Evolutionary conservation across 2,888 invertebrate species (phyloP).

Genomic region (Rotaria sp.): DNA sequence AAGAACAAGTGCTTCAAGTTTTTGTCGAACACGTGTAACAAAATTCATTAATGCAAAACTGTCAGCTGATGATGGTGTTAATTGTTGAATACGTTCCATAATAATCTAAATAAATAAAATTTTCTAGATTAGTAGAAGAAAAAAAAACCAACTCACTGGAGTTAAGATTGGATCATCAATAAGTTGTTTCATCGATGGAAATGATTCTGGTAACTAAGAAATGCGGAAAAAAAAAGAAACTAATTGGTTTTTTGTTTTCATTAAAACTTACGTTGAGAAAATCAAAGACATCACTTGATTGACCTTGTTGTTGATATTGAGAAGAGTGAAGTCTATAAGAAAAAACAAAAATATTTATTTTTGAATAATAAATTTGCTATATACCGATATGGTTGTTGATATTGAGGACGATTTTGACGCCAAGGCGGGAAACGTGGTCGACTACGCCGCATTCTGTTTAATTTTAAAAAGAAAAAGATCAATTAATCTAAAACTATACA

Average conservation of each 20-base stretch:
- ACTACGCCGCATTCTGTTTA: neutral
- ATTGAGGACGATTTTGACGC: neutral
- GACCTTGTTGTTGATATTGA: neutral
- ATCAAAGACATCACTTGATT: conserved; percentile 24
- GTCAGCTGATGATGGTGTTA: conserved; percentile 80
- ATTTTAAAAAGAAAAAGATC: neutral
- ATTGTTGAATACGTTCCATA: conserved; percentile 79
- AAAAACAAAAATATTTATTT: neutral
- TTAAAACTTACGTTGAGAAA: conserved; percentile 29
- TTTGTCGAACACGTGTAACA: conserved; percentile 86
- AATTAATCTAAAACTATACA: neutral
- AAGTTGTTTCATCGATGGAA: neutral
- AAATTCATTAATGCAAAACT: conserved; percentile 84
- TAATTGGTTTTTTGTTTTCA: neutral
- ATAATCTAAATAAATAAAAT: conserved; percentile 64
- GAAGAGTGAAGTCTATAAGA: neutral
- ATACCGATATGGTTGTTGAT: conserved; percentile 1
- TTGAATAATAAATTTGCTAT: neutral
- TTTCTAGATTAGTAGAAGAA: neutral
- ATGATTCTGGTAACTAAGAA: neutral
- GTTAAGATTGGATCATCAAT: neutral
- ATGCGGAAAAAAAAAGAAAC: neutral
- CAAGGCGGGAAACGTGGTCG: neutral
- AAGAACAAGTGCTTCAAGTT: conserved; percentile 84
- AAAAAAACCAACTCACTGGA: neutral